Percentiles rank a stretch among this genome's conserved stretches.
Evolutionary conservation across 53 echinoderm and acorn worm genomes (phyloP).

Genomic region (Crossaster papposus): DNA sequence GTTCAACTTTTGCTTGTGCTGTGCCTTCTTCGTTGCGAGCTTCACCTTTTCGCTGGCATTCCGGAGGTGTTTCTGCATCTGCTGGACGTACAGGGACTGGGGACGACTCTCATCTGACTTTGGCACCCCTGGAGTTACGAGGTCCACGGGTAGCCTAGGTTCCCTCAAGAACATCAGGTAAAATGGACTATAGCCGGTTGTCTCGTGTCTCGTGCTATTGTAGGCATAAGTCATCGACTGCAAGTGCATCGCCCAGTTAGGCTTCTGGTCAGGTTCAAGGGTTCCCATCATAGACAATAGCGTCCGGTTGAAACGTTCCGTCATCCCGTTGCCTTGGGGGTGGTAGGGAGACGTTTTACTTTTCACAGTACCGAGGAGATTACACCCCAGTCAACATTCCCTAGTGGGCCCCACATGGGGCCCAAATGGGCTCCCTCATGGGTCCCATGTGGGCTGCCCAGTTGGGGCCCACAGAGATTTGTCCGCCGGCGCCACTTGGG

Average conservation of each 20-base stretch:
- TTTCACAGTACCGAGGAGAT: background rate
- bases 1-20: background rate
- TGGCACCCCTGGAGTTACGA: background rate
- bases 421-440: too few species aligned
- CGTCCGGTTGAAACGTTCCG: too few species aligned
- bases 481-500: too few species aligned
- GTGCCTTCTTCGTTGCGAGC: background rate
- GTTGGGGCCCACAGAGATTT: too few species aligned
- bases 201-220: slow-evolving; percentile 31
- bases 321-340: too few species aligned
- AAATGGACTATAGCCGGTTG: slow-evolving; percentile 34
- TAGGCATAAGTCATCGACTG: slow-evolving; percentile 24
- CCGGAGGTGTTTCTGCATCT: background rate
- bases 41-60: background rate
- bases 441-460: too few species aligned
- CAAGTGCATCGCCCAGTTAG: slow-evolving; percentile 14
- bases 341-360: too few species aligned
- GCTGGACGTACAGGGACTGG: background rate
- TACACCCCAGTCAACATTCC: too few species aligned
- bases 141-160: slow-evolving; percentile 19
- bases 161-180: slow-evolving; percentile 33
- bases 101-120: background rate
- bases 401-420: too few species aligned
- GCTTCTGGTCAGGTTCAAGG: slow-evolving; percentile 36
- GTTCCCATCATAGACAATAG: slow-evolving; percentile 60